phyloP scores from a whole-genome alignment of 2,113 vertebrate genomes.

The Triplophysa tibetana region DNA sequence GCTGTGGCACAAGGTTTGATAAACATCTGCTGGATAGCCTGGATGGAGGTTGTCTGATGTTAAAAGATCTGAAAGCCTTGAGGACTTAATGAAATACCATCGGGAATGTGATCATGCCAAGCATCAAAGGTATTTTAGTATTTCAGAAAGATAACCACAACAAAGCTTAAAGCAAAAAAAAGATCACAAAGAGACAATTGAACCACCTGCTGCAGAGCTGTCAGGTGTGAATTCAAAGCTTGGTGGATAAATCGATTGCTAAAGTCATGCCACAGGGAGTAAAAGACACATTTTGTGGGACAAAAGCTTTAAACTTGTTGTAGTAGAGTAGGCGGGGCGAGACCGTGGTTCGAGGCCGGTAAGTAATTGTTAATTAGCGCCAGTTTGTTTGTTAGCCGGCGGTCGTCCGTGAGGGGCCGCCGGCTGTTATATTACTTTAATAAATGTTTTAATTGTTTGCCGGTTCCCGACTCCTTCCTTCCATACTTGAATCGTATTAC shows the following conservation, averaged over 20 bases:
- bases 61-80: neutral
- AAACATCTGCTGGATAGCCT: neutral
- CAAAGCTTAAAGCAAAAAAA: neutral
- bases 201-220: neutral
- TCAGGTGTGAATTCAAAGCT: conserved; percentile 6
- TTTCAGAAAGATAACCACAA: neutral
- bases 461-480: too few relatives aligned
- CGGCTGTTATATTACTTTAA: too few relatives aligned
- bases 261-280: conserved; percentile 8
- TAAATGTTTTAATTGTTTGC: too few relatives aligned
- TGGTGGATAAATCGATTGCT: neutral
- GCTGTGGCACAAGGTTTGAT: neutral
- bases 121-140: neutral
- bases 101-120: neutral
- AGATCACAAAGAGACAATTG: neutral
- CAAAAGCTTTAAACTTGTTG: conserved; percentile 32
- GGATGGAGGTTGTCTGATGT: neutral
- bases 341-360: too few relatives aligned
- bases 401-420: too few relatives aligned
- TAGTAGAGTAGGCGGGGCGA: too few relatives aligned
- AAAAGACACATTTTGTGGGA: conserved; percentile 26
- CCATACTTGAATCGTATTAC: too few relatives aligned
- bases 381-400: too few relatives aligned
- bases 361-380: too few relatives aligned
- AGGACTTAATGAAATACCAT: neutral